Conservation (phyloP, 2,888 invertebrate genomes). For the Eupithecia subfuscata region DNA sequence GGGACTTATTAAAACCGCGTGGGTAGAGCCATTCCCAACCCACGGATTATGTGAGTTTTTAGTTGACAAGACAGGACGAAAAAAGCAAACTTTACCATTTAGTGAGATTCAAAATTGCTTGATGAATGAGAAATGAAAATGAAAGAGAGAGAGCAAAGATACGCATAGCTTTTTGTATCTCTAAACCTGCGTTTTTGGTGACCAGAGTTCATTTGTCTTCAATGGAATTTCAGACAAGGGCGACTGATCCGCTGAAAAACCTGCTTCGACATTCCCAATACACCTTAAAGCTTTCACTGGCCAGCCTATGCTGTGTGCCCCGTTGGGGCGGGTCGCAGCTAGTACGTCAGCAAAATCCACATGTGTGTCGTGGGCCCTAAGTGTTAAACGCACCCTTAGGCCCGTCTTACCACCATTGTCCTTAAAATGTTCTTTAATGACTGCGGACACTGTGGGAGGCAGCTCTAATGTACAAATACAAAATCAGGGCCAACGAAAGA, state of each 20-base stretch:
- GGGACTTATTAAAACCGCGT: background rate
- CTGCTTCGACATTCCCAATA: background rate
- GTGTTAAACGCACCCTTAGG: background rate
- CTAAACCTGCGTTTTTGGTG: background rate
- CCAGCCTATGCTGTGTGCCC: no score
- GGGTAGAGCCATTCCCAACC: background rate
- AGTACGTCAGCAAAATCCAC: background rate
- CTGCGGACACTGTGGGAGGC: background rate
- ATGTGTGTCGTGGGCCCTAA: background rate
- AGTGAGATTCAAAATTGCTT: background rate
- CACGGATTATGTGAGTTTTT: background rate
- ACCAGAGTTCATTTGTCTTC: background rate
- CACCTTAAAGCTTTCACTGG: background rate
- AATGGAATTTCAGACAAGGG: background rate
- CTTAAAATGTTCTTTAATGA: background rate
- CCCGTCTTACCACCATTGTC: background rate
- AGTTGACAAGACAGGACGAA: background rate
- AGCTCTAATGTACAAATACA: background rate
- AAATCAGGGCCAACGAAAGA: background rate
- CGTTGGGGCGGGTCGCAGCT: no score
- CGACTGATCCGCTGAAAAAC: background rate
- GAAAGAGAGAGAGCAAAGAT: background rate
- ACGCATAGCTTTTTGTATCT: background rate
- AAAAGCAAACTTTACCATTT: background rate
- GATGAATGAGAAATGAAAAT: no score